Evolutionary conservation across 2,113 vertebrate species (phyloP), one percentile per base, ranked within the genome.

Genomic region (Notarius lentiginosus): DNA sequence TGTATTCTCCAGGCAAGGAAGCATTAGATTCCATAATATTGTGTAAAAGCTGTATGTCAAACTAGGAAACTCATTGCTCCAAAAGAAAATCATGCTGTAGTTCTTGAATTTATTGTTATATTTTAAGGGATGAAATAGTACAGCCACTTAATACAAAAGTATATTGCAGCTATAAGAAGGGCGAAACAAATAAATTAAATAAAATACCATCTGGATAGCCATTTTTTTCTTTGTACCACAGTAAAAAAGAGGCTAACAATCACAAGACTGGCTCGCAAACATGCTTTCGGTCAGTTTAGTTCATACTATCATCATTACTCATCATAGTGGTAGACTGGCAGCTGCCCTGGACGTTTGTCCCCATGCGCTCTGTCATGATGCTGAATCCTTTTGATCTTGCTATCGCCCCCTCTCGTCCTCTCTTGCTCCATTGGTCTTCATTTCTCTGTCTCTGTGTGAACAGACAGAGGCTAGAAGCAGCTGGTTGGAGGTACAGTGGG

Each of bases 391-490:
- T n/a, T 58, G 53, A 15, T n/a, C 53, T 65, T 47, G 20, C 58
- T 87, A 80, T 84, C 83, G 89, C 77, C 58, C 76, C 22, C 22
- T 89, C 82, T 89, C 68, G 79, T 83, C 84, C 17, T 49, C 18
- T 86, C 49, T 86, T 14, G 60, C 51, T 65, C 30, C 55, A 60
- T 63, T 75, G 70, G 82, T 83, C 65, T 80, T 83, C 85, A 84
- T 58, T 88, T 91, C 82, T 88, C 68, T 77, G 58, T 72, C 63
- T 93, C 89, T 88, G 90, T 86, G 77, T 90, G 85, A 90, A 87
- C 91, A 90, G 90, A 89, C 90, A 91, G 88, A 92, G 92, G 89
- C 90, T 91, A 88, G 94, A 95, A 94, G 94, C 94, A 93, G 91
- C 93, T 93, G 90, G 92, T 94, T 91, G 91, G 92, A 91, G 90